Conservation (phyloP, 1,140 invertebrate species). For the Drosophila varians region DNA sequence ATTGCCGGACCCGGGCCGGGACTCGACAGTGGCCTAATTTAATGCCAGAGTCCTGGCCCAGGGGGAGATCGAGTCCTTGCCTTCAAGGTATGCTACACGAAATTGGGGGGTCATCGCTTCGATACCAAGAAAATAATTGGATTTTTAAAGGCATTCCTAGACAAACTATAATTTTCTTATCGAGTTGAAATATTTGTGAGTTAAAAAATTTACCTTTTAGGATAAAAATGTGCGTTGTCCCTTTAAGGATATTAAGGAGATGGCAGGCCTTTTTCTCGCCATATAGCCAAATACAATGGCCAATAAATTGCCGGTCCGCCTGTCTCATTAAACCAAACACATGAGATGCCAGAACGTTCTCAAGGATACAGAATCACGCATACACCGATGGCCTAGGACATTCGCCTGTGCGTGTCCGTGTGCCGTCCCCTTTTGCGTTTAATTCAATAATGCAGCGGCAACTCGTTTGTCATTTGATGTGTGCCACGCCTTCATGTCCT, state of each 20-base stretch:
- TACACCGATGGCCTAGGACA: not conserved
- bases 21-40: conserved; percentile 6
- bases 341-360: conserved; percentile 1
- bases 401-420: conserved; percentile 3
- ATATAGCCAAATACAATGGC: conserved; percentile 33
- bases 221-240: too few relatives aligned
- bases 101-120: not conserved
- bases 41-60: not conserved
- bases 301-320: conserved; percentile 51
- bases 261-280: not conserved
- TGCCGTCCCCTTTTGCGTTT: conserved; percentile 44
- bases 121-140: not conserved
- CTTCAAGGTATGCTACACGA: not conserved
- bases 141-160: not conserved
- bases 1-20: not conserved
- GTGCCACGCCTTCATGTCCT: conserved; percentile 26
- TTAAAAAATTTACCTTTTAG: too few relatives aligned
- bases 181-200: not conserved
- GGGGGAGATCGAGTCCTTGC: not conserved
- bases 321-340: conserved; percentile 34
- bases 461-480: conserved; percentile 58
- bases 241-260: too few relatives aligned
- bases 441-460: conserved; percentile 74
- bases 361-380: conserved; percentile 2
- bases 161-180: not conserved